phyloP scores from a whole-genome alignment of 2,113 vertebrate species.

The Podarcis muralis region DNA sequence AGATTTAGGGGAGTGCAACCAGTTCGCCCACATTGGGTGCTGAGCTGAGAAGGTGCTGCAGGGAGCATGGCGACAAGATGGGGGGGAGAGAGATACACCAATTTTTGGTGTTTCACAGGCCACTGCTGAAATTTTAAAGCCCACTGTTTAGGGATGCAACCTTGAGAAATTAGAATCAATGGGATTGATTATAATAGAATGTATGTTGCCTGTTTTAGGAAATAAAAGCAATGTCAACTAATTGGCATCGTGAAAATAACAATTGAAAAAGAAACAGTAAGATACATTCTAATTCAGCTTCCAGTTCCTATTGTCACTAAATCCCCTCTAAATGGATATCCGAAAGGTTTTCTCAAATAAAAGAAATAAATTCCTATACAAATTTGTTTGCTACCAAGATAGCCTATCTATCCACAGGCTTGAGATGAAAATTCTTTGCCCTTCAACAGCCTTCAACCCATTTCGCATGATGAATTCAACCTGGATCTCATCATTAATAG shows the following conservation, averaged over 20 bases:
- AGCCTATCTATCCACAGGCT: not conserved
- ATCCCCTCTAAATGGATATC: not conserved
- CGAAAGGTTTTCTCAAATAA: not conserved
- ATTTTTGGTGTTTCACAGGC: too few relatives aligned
- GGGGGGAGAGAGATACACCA: too few relatives aligned
- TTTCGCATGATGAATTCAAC: too few relatives aligned
- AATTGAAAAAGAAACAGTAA: not conserved
- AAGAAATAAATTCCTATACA: not conserved
- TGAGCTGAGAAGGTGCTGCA: too few relatives aligned
- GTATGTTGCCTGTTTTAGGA: not conserved
- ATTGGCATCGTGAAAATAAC: not conserved
- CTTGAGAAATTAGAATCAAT: too few relatives aligned
- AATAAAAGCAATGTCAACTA: not conserved
- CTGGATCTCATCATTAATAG: not conserved
- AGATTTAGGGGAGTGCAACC: too few relatives aligned
- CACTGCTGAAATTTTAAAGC: too few relatives aligned
- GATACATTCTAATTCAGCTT: not conserved
- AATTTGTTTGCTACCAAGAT: not conserved
- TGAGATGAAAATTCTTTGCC: not conserved
- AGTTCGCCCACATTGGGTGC: too few relatives aligned
- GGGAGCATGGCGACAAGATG: too few relatives aligned
- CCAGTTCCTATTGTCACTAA: not conserved
- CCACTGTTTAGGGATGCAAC: too few relatives aligned
- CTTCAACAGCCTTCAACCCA: not conserved
- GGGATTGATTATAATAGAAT: not conserved